A percentile compares a stretch with the other conserved stretches of the same genome.
These are phyloP conservation scores for Drosophila barbarae DNA, from an alignment of 2,888 invertebrate genomes.

Conservation along the genomic window DNA sequence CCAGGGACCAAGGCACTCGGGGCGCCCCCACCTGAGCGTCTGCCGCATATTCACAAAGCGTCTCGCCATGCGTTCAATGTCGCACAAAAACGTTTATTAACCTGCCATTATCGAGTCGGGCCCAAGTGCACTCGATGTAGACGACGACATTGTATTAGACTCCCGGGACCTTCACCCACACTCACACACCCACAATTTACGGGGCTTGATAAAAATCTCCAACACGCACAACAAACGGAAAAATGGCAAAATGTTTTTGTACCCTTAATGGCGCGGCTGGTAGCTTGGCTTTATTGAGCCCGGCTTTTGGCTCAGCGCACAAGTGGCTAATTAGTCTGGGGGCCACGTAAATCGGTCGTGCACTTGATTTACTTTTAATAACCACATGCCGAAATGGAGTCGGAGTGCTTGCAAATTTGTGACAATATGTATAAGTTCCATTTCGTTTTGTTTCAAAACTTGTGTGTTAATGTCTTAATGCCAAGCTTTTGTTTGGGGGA, in stretches of 20 bases:
- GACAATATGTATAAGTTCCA: conserved; percentile 21
- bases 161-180: conserved; percentile 24
- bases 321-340: conserved; percentile 60
- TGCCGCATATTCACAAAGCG: conserved; percentile 13
- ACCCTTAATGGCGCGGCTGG: background rate
- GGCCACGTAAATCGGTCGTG: conserved; percentile 48
- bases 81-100: conserved; percentile 70
- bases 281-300: background rate
- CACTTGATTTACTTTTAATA: conserved; percentile 69
- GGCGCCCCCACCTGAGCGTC: conserved; percentile 20
- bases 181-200: conserved; percentile 50
- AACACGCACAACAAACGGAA: conserved; percentile 58
- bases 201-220: conserved; percentile 61
- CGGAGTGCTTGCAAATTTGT: conserved; percentile 52
- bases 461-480: conserved; percentile 43
- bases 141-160: conserved; percentile 29
- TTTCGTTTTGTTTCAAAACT: conserved; percentile 39
- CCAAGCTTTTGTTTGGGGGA: conserved; percentile 34
- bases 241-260: conserved; percentile 39
- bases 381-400: conserved; percentile 35
- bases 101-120: conserved; percentile 59
- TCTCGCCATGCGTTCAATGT: conserved; percentile 47
- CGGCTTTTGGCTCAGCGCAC: conserved; percentile 6
- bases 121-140: conserved; percentile 44
- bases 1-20: background rate